Evolutionary conservation across 2,797 vertebrate genomes (phyloP).

Genomic region (Scomberomorus guttatus): DNA sequence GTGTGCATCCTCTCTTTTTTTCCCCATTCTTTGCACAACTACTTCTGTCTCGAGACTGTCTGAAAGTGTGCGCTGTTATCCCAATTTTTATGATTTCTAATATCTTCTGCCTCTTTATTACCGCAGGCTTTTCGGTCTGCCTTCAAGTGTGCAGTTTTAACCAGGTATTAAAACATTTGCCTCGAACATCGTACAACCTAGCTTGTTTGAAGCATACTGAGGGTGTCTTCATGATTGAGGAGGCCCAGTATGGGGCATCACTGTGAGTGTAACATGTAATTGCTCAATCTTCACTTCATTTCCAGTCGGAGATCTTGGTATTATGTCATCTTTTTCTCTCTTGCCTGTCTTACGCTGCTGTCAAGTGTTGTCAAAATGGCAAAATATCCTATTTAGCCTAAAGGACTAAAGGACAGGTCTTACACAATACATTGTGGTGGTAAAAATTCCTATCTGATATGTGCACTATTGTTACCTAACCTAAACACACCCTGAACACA

Average conservation of each 20-base stretch:
- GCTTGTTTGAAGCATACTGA: not conserved
- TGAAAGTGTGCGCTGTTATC: too few relatives aligned
- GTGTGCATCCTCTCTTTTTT: too few relatives aligned
- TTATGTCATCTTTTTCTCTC: slow-evolving; percentile 14
- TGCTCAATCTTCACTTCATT: not conserved
- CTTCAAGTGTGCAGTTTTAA: not conserved
- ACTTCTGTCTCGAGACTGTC: too few relatives aligned
- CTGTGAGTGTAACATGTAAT: not conserved
- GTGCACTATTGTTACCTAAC: slow-evolving; percentile 33
- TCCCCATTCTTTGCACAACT: too few relatives aligned
- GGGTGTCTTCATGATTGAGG: not conserved
- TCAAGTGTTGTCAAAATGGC: slow-evolving; percentile 34
- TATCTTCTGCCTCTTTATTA: not conserved
- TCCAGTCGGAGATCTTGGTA: not conserved
- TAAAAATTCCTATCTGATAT: slow-evolving; percentile 62
- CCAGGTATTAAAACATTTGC: not conserved
- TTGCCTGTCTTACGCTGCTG: slow-evolving; percentile 19
- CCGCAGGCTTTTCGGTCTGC: not conserved
- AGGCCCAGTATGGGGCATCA: not conserved
- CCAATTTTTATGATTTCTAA: too few relatives aligned
- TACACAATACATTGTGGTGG: slow-evolving; percentile 8
- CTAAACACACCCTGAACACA: slow-evolving; percentile 61
- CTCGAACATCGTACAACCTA: not conserved
- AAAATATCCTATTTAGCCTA: not conserved
- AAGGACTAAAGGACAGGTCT: too few relatives aligned